Evolutionary conservation across 2,113 vertebrate species (phyloP).

Genomic region (Notiomystis cincta): DNA sequence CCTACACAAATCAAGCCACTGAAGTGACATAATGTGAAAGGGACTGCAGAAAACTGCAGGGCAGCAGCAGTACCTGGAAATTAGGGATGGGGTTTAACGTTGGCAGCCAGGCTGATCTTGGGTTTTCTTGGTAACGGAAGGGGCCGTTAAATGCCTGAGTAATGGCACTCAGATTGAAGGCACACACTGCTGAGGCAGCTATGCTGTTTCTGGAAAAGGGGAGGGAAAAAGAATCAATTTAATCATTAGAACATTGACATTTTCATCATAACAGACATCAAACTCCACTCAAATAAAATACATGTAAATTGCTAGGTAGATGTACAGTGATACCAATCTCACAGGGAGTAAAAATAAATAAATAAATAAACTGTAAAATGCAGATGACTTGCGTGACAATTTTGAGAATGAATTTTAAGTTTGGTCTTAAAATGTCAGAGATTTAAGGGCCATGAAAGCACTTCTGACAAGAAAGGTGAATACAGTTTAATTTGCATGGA

Average conservation of each 20-base stretch:
- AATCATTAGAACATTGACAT: conserved; percentile 60
- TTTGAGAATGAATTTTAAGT: conserved; percentile 16
- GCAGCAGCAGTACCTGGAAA: conserved; percentile 84
- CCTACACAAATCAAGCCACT: not conserved
- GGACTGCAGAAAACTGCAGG: not conserved
- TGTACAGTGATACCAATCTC: not conserved
- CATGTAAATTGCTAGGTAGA: conserved; percentile 38
- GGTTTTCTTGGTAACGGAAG: conserved; percentile 95
- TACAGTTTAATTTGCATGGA: conserved; percentile 42
- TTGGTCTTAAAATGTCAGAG: conserved; percentile 6
- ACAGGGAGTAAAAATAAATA: not conserved
- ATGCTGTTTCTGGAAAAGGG: conserved; percentile 89
- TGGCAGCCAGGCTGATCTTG: conserved; percentile 94
- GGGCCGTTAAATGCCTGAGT: conserved; percentile 94
- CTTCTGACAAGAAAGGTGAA: conserved; percentile 53
- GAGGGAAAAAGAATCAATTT: conserved; percentile 37
- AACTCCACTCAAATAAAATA: conserved; percentile 39
- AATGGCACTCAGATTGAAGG: conserved; percentile 97
- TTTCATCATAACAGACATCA: conserved; percentile 56
- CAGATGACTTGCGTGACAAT: not conserved
- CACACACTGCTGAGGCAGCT: conserved; percentile 94
- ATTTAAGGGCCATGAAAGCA: conserved; percentile 20
- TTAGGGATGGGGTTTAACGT: conserved; percentile 90
- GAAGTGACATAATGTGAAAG: not conserved
- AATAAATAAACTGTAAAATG: conserved; percentile 12